Evolutionary conservation across 2,888 invertebrate genomes (phyloP).

Genomic region (Eupithecia dodoneata): DNA sequence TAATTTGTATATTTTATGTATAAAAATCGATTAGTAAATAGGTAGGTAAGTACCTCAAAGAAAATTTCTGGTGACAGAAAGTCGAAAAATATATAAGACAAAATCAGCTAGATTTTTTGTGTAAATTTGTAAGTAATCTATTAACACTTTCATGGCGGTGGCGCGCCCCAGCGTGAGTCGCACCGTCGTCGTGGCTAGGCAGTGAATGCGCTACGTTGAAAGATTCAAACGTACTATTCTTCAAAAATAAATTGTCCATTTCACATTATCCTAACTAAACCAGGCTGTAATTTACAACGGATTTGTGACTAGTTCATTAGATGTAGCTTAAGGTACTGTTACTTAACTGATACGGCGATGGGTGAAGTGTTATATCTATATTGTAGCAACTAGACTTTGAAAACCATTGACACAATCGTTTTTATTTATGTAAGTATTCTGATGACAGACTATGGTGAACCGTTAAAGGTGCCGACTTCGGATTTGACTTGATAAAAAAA

Average conservation of each 20-base stretch:
- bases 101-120: neutral
- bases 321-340: constrained; percentile 68
- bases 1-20: neutral
- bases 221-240: constrained; percentile 8
- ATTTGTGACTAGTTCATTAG: constrained; percentile 76
- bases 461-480: neutral
- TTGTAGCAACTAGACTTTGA: constrained; percentile 28
- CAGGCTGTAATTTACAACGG: constrained; percentile 82
- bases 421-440: neutral
- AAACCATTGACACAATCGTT: neutral
- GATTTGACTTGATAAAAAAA: neutral
- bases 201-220: neutral
- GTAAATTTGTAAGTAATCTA: neutral
- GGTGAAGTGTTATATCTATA: constrained; percentile 54
- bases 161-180: too few species aligned
- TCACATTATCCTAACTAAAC: constrained; percentile 62
- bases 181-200: too few species aligned
- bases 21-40: neutral
- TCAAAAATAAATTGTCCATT: constrained; percentile 48
- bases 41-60: neutral
- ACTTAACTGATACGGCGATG: constrained; percentile 71
- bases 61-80: neutral
- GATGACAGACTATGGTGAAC: neutral
- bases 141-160: neutral
- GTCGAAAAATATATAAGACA: neutral